These are phyloP conservation scores for Rhyacichthys aspro DNA, from an alignment of 2,797 vertebrate species.

Conservation along the genomic window DNA sequence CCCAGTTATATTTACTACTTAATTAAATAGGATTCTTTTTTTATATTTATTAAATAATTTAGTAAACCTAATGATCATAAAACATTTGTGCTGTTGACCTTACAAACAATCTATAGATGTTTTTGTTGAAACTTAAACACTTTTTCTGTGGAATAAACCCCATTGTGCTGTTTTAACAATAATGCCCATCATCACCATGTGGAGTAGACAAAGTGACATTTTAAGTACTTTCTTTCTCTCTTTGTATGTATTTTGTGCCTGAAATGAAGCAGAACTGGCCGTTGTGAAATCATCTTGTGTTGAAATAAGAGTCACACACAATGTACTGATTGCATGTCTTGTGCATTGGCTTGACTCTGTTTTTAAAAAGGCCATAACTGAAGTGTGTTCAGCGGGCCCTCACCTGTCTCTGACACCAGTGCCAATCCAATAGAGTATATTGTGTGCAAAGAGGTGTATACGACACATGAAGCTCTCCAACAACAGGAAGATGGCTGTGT, in stretches of 20 bases:
- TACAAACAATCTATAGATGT: too few species aligned
- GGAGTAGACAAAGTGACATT: slow-evolving; percentile 10
- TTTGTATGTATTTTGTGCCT: slow-evolving; percentile 16
- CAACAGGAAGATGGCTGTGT: slow-evolving; percentile 63
- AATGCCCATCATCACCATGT: slow-evolving; percentile 13
- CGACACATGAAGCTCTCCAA: slow-evolving; percentile 54
- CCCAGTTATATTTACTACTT: not conserved
- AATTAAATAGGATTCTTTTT: too few species aligned
- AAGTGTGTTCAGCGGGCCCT: slow-evolving; percentile 34
- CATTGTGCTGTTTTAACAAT: slow-evolving; percentile 10
- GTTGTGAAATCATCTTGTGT: slow-evolving; percentile 21
- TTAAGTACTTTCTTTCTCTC: slow-evolving; percentile 7
- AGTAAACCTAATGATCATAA: too few species aligned
- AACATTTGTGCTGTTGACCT: too few species aligned
- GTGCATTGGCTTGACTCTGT: slow-evolving; percentile 5
- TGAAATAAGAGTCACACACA: slow-evolving; percentile 26
- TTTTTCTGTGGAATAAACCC: too few species aligned
- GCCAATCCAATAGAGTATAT: slow-evolving; percentile 39
- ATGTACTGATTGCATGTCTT: slow-evolving; percentile 3
- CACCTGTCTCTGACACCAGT: slow-evolving; percentile 71
- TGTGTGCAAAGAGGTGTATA: slow-evolving; percentile 41
- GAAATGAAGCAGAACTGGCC: slow-evolving; percentile 23
- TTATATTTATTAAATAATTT: too few species aligned
- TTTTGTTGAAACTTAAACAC: too few species aligned
- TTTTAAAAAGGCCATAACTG: slow-evolving; percentile 13